Evolutionary conservation across 2,113 vertebrate genomes (phyloP).

Genomic region (Camelus dromedarius): DNA sequence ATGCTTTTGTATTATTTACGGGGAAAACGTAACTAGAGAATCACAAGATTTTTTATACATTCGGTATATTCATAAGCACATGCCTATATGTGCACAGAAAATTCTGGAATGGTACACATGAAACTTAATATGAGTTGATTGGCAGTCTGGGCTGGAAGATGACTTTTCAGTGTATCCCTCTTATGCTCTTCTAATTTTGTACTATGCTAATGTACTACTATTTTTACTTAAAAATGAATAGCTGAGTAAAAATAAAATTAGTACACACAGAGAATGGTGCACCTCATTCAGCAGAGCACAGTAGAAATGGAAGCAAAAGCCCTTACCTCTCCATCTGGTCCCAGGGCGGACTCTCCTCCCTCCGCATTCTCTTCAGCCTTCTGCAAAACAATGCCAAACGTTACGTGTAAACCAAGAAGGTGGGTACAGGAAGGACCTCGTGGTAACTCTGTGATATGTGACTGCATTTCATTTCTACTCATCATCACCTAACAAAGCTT

Average conservation of each 20-base stretch:
- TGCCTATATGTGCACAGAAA: background rate
- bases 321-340: slow-evolving; percentile 97
- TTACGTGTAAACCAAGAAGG: background rate
- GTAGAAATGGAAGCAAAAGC: background rate
- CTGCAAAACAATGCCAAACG: slow-evolving; percentile 84
- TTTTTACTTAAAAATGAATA: slow-evolving; percentile 42
- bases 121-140: slow-evolving; percentile 14
- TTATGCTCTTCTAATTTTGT: slow-evolving; percentile 21
- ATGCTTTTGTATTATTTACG: background rate
- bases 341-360: slow-evolving; percentile 92
- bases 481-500: background rate
- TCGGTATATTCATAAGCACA: background rate
- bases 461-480: background rate
- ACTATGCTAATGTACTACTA: background rate
- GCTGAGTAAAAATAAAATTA: slow-evolving; percentile 20
- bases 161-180: slow-evolving; percentile 37
- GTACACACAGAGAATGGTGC: background rate
- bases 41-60: slow-evolving; percentile 15
- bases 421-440: background rate
- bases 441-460: background rate
- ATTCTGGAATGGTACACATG: slow-evolving; percentile 26
- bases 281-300: background rate
- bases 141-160: slow-evolving; percentile 41
- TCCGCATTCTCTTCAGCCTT: slow-evolving; percentile 95
- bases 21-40: slow-evolving; percentile 17